Evolutionary conservation across 2,113 vertebrate genomes (phyloP), one percentile per base, ranked within the genome.

Genomic region (Calidris pugnax): DNA sequence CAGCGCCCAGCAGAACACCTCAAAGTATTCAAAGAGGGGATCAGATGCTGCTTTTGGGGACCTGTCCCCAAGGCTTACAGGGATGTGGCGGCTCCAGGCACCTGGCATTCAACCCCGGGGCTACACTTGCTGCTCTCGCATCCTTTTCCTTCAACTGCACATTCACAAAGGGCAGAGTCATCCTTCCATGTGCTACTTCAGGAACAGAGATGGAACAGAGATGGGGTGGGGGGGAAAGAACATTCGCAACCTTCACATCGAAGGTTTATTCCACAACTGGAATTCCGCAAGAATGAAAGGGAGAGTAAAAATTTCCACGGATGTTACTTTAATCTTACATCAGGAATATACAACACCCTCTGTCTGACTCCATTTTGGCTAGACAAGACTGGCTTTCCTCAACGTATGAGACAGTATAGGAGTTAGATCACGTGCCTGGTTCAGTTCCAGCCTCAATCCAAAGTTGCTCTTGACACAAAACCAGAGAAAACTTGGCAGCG

Each of bases 401-500:
- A 93, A n/a, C 0, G 9, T 62, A 95, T 35, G 78, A 96, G 85
- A 89, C 85, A 82, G 62, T 33, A 75, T 35, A 87, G 63, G 62
- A 91, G 89, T 66, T 56, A 32, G 75, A 62, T 93, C 96, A 96
- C 77, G 2, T 92, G 93, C 41, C 91, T 95, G 71, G 74, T 93
- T 89, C 71, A 28, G 41, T 87, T 91, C 94, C 96, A 97, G 85
- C 87, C 87, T 94, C 75, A 79, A 87, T 94, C 91, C 82, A 71
- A 94, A 95, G 91, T 87, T 91, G 81, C 72, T 94, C 85, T 96
- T 95, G 94, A 96, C 90, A 96, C 67, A 85, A 94, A 87, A 96
- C 87, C 91, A 94, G 66, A 95, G 43, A 95, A 95, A 95, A 96
- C 95, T 93, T 97, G 96, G 94, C 96, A 96, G 93, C 18, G 6